Conservation (phyloP, 2,113 vertebrate genomes). For the Brachyhypopomus occidentalis region DNA sequence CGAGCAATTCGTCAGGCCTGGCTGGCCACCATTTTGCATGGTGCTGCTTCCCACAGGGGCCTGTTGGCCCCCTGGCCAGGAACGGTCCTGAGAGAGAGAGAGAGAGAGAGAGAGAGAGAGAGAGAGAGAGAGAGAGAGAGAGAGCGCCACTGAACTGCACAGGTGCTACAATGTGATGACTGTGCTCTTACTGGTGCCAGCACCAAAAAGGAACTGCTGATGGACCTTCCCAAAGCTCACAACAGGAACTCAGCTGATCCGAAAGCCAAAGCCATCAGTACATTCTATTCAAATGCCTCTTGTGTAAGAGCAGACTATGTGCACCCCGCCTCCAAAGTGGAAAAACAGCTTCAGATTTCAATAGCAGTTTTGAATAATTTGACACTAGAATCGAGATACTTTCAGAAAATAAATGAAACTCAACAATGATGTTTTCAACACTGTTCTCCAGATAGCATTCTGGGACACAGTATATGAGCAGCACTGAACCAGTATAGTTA, state of each 20-base stretch:
- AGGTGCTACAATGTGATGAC: constrained; percentile 36
- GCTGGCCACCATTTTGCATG: not conserved
- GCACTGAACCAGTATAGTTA: not conserved
- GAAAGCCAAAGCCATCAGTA: constrained; percentile 15
- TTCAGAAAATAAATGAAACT: not conserved
- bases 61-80: constrained; percentile 2
- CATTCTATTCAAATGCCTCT: constrained; percentile 16
- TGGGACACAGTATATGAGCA: constrained; percentile 1
- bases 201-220: constrained; percentile 46
- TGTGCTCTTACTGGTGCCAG: constrained; percentile 11
- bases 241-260: constrained; percentile 35
- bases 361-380: not conserved
- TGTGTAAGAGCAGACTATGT: not conserved
- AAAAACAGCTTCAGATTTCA: not conserved
- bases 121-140: constrained; percentile 1
- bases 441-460: not conserved
- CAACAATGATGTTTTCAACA: not conserved
- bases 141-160: constrained; percentile 19
- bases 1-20: not conserved
- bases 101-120: too few relatives aligned
- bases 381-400: not conserved
- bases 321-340: too few relatives aligned
- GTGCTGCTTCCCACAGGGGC: constrained; percentile 7
- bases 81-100: constrained; percentile 12
- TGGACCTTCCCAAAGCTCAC: constrained; percentile 5